These are phyloP conservation scores for Entelurus aequoreus DNA, from an alignment of 2,113 vertebrate genomes.

Conservation along the genomic window DNA sequence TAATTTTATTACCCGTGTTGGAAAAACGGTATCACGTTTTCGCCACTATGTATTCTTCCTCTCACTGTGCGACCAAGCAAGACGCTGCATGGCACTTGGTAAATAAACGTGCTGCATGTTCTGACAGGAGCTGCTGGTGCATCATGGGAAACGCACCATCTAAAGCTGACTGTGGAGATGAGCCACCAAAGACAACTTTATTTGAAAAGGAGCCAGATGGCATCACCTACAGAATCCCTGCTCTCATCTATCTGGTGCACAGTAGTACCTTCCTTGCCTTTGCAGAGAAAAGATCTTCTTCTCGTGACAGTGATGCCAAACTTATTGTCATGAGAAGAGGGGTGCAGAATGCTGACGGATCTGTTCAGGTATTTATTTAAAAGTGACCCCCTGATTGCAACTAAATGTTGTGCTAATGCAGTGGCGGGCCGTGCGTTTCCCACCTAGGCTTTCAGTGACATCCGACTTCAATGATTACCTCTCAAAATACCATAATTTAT, in stretches of 20 bases:
- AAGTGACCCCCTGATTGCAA: not conserved
- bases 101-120: slow-evolving; percentile 3
- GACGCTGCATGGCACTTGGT: not conserved
- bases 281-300: slow-evolving; percentile 79
- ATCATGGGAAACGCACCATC: slow-evolving; percentile 60
- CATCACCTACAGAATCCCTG: slow-evolving; percentile 85
- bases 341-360: slow-evolving; percentile 39
- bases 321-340: slow-evolving; percentile 83
- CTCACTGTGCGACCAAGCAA: slow-evolving; percentile 1
- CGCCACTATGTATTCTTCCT: slow-evolving; percentile 42
- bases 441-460: no score
- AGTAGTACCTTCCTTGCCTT: slow-evolving; percentile 80
- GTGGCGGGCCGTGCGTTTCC: no score
- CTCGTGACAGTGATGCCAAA: slow-evolving; percentile 75
- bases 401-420: not conserved
- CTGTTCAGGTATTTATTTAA: slow-evolving; percentile 71
- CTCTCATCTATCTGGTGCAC: slow-evolving; percentile 77
- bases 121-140: slow-evolving; percentile 38
- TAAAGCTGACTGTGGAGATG: slow-evolving; percentile 40
- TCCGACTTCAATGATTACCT: no score
- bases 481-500: no score
- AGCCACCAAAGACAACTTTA: slow-evolving; percentile 68
- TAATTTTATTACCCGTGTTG: not conserved
- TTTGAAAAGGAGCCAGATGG: slow-evolving; percentile 71
- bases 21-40: not conserved